Evolutionary conservation across 2,113 vertebrate genomes (phyloP).

Genomic region (Ptyas mucosa): DNA sequence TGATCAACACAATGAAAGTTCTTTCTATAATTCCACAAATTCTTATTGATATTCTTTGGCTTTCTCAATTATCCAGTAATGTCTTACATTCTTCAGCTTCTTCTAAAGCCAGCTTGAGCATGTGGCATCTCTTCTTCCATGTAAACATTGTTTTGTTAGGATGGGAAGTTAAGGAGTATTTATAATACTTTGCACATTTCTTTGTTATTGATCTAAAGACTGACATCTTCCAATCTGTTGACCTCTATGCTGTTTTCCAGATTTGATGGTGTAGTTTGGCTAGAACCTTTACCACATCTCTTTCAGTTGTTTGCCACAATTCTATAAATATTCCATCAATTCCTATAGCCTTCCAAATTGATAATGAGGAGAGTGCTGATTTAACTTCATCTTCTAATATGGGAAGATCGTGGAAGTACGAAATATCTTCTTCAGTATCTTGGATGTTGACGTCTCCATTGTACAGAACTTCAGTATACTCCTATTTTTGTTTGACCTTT

Average conservation of each 20-base stretch:
- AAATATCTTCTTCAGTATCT: not conserved
- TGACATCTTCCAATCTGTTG: not conserved
- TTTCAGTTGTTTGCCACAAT: not conserved
- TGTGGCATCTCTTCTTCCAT: not conserved
- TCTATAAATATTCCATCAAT: not conserved
- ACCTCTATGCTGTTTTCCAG: not conserved
- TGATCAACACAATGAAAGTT: not conserved
- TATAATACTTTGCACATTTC: not conserved
- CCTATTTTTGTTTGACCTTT: not conserved
- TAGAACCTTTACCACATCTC: not conserved
- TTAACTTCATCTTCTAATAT: not conserved
- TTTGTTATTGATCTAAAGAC: not conserved
- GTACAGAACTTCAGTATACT: not conserved
- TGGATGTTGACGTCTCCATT: not conserved
- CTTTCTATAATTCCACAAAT: not conserved
- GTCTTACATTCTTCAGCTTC: not conserved
- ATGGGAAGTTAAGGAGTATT: not conserved
- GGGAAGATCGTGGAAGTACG: not conserved
- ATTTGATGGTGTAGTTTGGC: not conserved
- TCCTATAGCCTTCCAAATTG: not conserved
- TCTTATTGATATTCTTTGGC: not conserved
- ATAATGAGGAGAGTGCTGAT: not conserved
- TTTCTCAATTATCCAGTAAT: not conserved
- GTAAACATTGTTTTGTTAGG: not conserved
- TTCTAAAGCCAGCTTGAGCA: not conserved